phyloP scores from a whole-genome alignment of 2,113 vertebrate genomes.

The Anhinga rufa region DNA sequence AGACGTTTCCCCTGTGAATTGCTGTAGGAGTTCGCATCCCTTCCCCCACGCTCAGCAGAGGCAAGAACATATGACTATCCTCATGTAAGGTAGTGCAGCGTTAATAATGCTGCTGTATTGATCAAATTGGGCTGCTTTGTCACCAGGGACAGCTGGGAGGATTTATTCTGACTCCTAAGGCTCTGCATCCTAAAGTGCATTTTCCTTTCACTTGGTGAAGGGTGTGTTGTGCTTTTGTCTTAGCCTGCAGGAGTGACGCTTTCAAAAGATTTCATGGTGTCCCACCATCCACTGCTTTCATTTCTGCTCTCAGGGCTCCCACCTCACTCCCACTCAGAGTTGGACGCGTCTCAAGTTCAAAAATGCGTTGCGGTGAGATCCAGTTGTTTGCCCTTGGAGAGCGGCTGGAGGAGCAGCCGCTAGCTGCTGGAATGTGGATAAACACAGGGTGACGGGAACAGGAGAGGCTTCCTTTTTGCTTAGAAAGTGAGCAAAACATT shows the following conservation, averaged over 20 bases:
- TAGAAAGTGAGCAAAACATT: slow-evolving; percentile 73
- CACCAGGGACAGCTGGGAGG: slow-evolving; percentile 10
- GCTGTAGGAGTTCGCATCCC: slow-evolving; percentile 17
- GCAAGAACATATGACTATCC: slow-evolving; percentile 20
- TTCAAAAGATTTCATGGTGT: background rate
- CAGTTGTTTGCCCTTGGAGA: slow-evolving; percentile 55
- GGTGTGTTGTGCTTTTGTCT: slow-evolving; percentile 11
- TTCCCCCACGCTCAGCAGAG: slow-evolving; percentile 19
- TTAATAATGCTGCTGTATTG: slow-evolving; percentile 69
- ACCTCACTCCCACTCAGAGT: background rate
- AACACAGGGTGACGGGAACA: slow-evolving; percentile 60
- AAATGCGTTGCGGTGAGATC: background rate
- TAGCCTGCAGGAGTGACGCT: background rate
- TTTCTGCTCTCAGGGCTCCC: background rate
- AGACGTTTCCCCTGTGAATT: slow-evolving; percentile 24
- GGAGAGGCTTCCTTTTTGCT: slow-evolving; percentile 72
- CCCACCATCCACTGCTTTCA: background rate
- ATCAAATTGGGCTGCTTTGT: slow-evolving; percentile 51
- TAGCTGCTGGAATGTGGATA: slow-evolving; percentile 58
- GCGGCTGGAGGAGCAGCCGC: background rate
- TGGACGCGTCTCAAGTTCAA: background rate
- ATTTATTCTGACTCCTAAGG: slow-evolving; percentile 19
- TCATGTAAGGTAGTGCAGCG: slow-evolving; percentile 41
- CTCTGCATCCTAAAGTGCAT: background rate
- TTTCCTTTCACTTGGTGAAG: background rate